Percentiles rank a stretch among this genome's conserved stretches.
Evolutionary conservation across 2,113 vertebrate species (phyloP).

Genomic region (Rostratula benghalensis): DNA sequence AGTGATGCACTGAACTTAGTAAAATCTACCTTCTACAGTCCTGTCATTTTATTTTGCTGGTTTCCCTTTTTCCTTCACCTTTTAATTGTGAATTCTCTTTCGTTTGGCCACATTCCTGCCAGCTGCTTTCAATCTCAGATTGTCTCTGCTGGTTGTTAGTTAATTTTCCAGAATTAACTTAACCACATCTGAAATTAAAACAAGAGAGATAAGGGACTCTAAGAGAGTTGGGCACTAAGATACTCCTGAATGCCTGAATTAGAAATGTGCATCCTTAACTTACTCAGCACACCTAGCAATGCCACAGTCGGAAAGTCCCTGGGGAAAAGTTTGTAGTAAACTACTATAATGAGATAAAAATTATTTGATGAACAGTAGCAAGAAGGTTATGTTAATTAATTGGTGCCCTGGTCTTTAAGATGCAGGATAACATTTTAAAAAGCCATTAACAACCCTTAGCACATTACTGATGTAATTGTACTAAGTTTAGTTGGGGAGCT

Average conservation of each 20-base stretch:
- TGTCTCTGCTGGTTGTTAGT: background rate
- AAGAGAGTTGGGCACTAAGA: background rate
- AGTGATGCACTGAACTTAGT: background rate
- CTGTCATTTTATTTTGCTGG: background rate
- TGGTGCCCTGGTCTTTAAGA: background rate
- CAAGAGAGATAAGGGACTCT: background rate
- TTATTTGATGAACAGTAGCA: background rate
- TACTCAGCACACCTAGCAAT: background rate
- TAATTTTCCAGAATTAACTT: background rate
- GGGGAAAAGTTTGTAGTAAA: conserved; percentile 31
- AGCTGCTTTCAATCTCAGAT: background rate
- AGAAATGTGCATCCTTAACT: background rate
- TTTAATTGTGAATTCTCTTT: background rate
- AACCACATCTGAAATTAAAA: background rate
- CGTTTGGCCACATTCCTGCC: background rate
- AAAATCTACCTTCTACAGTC: background rate
- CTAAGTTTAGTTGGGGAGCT: background rate
- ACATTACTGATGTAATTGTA: background rate
- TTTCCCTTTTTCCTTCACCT: background rate
- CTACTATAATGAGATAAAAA: background rate
- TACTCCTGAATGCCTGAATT: background rate
- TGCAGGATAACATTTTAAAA: background rate
- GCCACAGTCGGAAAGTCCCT: conserved; percentile 22
- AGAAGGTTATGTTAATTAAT: conserved; percentile 1
- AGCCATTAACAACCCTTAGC: background rate